A percentile compares a stretch with the other conserved stretches of the same genome.
Conservation (phyloP, 2,113 vertebrate genomes). For the Sigmodon hispidus region DNA sequence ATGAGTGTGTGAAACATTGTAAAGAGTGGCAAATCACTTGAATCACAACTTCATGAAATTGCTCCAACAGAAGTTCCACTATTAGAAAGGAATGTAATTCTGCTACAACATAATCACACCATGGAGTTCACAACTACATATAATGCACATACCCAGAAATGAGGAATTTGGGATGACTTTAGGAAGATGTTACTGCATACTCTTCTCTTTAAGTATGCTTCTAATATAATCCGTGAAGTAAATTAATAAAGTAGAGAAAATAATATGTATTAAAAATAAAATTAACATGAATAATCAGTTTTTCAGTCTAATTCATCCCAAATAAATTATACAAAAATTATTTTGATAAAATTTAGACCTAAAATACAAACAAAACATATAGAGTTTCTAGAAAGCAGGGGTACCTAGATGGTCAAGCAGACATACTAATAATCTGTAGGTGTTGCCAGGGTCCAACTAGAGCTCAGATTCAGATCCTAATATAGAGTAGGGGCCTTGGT, state of each 20-base stretch:
- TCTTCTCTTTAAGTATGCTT: not conserved
- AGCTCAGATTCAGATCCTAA: too few relatives aligned
- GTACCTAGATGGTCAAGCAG: not conserved
- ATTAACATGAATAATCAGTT: not conserved
- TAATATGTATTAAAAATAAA: not conserved
- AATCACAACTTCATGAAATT: slow-evolving; percentile 1
- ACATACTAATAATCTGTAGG: not conserved
- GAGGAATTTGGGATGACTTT: not conserved
- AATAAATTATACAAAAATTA: not conserved
- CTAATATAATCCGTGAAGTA: not conserved
- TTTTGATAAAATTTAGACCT: not conserved
- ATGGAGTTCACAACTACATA: not conserved
- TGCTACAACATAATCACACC: not conserved
- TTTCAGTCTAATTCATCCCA: not conserved
- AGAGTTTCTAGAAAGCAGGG: not conserved
- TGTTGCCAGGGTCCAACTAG: too few relatives aligned
- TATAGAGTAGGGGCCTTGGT: too few relatives aligned
- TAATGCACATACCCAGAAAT: not conserved
- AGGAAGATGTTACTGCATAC: fast-evolving
- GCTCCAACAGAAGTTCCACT: slow-evolving; percentile 40
- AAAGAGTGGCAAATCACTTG: slow-evolving; percentile 25
- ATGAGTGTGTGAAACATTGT: not conserved
- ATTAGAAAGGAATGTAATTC: slow-evolving; percentile 1
- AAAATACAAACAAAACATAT: not conserved
- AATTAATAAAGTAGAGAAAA: not conserved